phyloP scores from a whole-genome alignment of 1,140 invertebrate species.

The Acromyrmex heyeri region DNA sequence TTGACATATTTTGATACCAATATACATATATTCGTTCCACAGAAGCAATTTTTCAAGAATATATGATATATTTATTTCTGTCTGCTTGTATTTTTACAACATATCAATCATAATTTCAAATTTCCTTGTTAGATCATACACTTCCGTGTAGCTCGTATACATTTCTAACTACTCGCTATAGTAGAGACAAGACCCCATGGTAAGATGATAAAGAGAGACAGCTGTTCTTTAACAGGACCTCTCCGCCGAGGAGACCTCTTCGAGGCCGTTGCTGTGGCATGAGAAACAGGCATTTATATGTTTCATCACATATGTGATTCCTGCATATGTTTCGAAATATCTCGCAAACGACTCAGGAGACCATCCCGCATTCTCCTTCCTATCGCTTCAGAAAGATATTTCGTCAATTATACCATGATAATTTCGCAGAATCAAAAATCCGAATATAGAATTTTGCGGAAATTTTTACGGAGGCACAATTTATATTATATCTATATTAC shows the following conservation, averaged over 20 bases:
- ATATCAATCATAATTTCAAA: background rate
- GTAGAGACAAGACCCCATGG: conserved; percentile 66
- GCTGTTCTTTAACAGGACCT: conserved; percentile 67
- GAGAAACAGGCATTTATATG: conserved; percentile 42
- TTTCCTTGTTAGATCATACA: background rate
- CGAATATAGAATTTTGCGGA: background rate
- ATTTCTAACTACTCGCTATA: conserved; percentile 39
- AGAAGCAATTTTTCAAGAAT: background rate
- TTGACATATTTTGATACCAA: background rate
- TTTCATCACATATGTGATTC: conserved; percentile 50
- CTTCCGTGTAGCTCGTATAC: conserved; percentile 46
- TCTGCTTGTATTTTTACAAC: background rate
- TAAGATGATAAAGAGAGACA: conserved; percentile 69
- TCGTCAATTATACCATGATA: conserved; percentile 20
- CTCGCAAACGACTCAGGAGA: conserved; percentile 7
- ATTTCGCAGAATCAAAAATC: background rate
- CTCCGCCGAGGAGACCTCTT: conserved; percentile 63
- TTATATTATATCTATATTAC: background rate
- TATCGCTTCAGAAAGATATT: conserved; percentile 11
- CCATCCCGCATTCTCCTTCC: background rate
- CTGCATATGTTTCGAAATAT: conserved; percentile 48
- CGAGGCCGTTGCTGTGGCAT: conserved; percentile 59
- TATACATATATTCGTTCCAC: background rate
- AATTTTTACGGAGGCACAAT: background rate
- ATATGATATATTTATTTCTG: background rate